Conservation (phyloP, 2,113 vertebrate genomes). For the Trochalopteron elliotii region DNA sequence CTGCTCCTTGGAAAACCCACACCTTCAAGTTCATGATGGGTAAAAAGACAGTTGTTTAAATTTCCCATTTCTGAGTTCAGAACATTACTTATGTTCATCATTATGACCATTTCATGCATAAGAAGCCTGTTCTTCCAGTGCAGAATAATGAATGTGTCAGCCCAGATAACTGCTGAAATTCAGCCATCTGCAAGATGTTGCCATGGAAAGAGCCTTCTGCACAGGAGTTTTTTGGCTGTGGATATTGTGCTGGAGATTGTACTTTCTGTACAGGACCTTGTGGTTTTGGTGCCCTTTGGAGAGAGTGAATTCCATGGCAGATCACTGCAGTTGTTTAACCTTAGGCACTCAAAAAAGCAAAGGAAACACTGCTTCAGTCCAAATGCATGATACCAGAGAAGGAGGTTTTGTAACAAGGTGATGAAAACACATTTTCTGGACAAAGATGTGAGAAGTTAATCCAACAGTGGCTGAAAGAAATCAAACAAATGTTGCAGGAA, state of each 20-base stretch:
- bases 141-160: not conserved
- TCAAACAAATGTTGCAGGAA: constrained; percentile 2
- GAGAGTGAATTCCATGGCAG: not conserved
- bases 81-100: not conserved
- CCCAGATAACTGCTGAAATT: not conserved
- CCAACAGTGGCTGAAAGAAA: constrained; percentile 1
- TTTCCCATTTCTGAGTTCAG: not conserved
- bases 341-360: not conserved
- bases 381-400: not conserved
- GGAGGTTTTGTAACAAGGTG: not conserved
- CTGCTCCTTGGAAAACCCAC: not conserved
- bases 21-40: not conserved
- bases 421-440: constrained; percentile 8
- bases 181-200: not conserved
- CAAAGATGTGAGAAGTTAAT: constrained; percentile 19
- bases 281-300: not conserved
- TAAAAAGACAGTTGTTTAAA: not conserved
- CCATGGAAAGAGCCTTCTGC: not conserved
- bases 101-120: not conserved
- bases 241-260: not conserved
- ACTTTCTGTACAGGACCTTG: not conserved
- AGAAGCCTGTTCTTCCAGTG: not conserved
- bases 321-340: not conserved
- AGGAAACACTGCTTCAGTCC: not conserved
- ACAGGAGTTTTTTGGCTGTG: not conserved